phyloP scores from a whole-genome alignment of 2,797 vertebrate genomes.

The Ptychobarbus kaznakovi region DNA sequence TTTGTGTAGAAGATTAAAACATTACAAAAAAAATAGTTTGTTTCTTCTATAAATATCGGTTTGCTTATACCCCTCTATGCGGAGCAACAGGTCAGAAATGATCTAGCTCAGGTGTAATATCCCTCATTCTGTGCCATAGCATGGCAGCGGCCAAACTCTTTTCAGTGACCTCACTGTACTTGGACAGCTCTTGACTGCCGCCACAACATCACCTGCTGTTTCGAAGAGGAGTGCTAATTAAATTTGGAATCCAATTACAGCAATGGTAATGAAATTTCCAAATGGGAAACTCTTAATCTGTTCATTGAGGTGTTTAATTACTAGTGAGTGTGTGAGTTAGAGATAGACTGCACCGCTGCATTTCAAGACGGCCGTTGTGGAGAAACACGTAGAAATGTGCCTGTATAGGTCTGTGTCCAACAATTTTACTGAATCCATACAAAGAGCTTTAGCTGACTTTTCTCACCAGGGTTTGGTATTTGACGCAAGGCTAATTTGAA shows the following conservation, averaged over 20 bases:
- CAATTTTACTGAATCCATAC: constrained; percentile 46
- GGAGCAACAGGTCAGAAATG: constrained; percentile 31
- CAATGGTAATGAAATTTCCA: constrained; percentile 85
- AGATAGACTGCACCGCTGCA: constrained; percentile 76
- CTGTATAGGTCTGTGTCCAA: constrained; percentile 40
- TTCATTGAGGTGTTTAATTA: constrained; percentile 87
- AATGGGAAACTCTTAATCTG: constrained; percentile 84
- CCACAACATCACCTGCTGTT: constrained; percentile 77
- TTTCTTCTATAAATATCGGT: not conserved
- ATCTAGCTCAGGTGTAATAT: not conserved
- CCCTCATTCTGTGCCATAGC: not conserved
- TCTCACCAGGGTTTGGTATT: constrained; percentile 31
- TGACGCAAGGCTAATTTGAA: constrained; percentile 50
- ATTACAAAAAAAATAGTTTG: not conserved
- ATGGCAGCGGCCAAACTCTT: constrained; percentile 28
- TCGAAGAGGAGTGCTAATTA: constrained; percentile 78
- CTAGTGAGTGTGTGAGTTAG: constrained; percentile 73
- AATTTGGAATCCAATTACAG: constrained; percentile 84
- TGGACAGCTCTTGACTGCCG: constrained; percentile 66
- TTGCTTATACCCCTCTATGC: not conserved
- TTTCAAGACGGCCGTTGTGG: constrained; percentile 41
- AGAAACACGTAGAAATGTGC: constrained; percentile 24
- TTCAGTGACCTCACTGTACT: constrained; percentile 42
- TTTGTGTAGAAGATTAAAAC: not conserved
- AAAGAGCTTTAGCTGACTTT: constrained; percentile 51